Evolutionary conservation across 2,888 invertebrate genomes (phyloP).

Genomic region (Lingula anatina): DNA sequence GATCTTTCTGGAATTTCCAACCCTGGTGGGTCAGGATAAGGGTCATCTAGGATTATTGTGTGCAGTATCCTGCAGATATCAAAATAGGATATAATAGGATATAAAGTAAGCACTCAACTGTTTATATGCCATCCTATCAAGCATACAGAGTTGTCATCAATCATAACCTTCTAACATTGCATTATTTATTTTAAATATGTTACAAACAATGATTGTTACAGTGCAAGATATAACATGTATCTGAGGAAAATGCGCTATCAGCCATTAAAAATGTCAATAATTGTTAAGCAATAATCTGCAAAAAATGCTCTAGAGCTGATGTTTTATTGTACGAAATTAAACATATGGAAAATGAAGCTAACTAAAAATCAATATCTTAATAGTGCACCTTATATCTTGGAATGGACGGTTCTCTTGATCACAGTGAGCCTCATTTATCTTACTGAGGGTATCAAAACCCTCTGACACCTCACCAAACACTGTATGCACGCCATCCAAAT

Average conservation of each 20-base stretch:
- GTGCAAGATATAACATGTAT: too few relatives aligned
- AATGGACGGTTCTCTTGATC: constrained; percentile 85
- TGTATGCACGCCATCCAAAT: constrained; percentile 81
- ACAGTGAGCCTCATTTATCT: constrained; percentile 89
- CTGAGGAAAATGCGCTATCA: neutral
- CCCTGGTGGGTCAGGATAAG: constrained; percentile 81
- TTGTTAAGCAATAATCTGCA: neutral
- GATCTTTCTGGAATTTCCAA: constrained; percentile 76
- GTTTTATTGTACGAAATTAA: too few relatives aligned
- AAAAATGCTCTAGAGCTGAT: too few relatives aligned
- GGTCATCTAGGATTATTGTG: constrained; percentile 92
- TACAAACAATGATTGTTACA: too few relatives aligned
- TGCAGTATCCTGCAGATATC: constrained; percentile 75
- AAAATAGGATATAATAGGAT: neutral
- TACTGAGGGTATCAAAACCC: constrained; percentile 79
- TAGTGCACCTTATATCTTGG: constrained; percentile 70
- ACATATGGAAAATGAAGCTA: neutral
- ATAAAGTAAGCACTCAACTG: neutral
- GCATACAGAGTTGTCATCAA: too few relatives aligned
- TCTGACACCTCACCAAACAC: constrained; percentile 90
- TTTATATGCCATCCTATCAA: too few relatives aligned
- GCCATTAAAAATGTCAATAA: neutral
- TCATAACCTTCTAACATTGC: too few relatives aligned
- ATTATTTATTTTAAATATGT: too few relatives aligned
- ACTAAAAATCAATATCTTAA: neutral